These are phyloP conservation scores for Sinocyclocheilus anshuiensis DNA, from an alignment of 2,113 vertebrate genomes.

Conservation along the genomic window DNA sequence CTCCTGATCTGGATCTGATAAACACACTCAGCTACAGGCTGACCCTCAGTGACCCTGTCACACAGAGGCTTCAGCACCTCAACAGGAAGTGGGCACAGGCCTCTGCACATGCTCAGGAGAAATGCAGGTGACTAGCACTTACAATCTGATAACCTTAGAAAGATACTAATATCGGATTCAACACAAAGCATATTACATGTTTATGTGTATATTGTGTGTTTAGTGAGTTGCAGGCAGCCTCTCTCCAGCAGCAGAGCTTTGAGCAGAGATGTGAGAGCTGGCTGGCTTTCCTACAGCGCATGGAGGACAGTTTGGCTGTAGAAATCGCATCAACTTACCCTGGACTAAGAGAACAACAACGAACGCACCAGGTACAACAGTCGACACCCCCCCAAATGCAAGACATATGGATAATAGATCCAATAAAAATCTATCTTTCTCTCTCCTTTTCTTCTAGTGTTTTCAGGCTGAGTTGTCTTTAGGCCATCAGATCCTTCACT, in stretches of 20 bases:
- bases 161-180: neutral
- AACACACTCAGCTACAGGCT: constrained; percentile 84
- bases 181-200: neutral
- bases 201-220: constrained; percentile 38
- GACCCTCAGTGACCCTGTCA: constrained; percentile 74
- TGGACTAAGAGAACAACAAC: constrained; percentile 82
- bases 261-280: constrained; percentile 85
- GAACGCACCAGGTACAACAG: constrained; percentile 80
- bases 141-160: neutral
- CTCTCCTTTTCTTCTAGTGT: constrained; percentile 70
- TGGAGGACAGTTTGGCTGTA: constrained; percentile 77
- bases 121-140: constrained; percentile 78
- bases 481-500: constrained; percentile 85
- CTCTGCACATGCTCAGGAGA: constrained; percentile 75
- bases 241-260: constrained; percentile 78
- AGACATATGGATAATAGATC: neutral
- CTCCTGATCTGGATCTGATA: constrained; percentile 82
- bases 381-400: neutral
- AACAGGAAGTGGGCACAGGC: constrained; percentile 80
- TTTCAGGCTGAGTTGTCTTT: constrained; percentile 86
- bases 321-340: constrained; percentile 73
- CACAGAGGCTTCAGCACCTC: constrained; percentile 77
- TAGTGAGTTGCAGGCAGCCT: constrained; percentile 80
- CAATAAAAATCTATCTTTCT: neutral
- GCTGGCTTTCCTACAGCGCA: constrained; percentile 84